These are phyloP conservation scores for Drosophila equinoxialis DNA, from an alignment of 1,140 invertebrate species.

Conservation along the genomic window DNA sequence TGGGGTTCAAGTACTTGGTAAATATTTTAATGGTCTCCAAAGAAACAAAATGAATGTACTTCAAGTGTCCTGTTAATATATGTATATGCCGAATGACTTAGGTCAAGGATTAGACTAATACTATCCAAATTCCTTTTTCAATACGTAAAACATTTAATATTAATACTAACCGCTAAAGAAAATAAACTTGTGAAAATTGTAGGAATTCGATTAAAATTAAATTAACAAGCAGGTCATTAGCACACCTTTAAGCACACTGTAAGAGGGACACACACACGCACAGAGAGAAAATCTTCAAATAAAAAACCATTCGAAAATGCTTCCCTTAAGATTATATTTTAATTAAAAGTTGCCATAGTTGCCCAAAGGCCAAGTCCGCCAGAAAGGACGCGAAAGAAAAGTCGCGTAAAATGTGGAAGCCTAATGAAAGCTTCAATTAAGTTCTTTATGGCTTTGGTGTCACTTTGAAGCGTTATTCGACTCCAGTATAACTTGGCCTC, in stretches of 20 bases:
- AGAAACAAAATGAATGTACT: conserved; percentile 19
- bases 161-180: no score
- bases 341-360: conserved; percentile 74
- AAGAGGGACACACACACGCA: background rate
- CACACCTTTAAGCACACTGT: background rate
- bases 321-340: conserved; percentile 49
- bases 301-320: conserved; percentile 25
- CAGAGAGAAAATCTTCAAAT: background rate
- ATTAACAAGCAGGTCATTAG: background rate
- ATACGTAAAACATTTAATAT: no score
- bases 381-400: conserved; percentile 41
- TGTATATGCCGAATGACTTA: background rate
- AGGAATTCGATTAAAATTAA: conserved; percentile 2
- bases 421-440: conserved; percentile 64
- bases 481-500: background rate
- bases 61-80: conserved; percentile 11
- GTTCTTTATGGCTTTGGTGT: conserved; percentile 47
- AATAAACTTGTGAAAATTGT: background rate
- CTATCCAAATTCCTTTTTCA: background rate
- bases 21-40: conserved; percentile 61
- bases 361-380: conserved; percentile 38
- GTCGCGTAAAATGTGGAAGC: conserved; percentile 55
- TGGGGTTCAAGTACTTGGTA: conserved; percentile 59
- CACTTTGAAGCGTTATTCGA: conserved; percentile 34
- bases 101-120: conserved; percentile 5